These are phyloP conservation scores for Myrmophylax atrothorax DNA, from an alignment of 2,113 vertebrate genomes.

Conservation along the genomic window DNA sequence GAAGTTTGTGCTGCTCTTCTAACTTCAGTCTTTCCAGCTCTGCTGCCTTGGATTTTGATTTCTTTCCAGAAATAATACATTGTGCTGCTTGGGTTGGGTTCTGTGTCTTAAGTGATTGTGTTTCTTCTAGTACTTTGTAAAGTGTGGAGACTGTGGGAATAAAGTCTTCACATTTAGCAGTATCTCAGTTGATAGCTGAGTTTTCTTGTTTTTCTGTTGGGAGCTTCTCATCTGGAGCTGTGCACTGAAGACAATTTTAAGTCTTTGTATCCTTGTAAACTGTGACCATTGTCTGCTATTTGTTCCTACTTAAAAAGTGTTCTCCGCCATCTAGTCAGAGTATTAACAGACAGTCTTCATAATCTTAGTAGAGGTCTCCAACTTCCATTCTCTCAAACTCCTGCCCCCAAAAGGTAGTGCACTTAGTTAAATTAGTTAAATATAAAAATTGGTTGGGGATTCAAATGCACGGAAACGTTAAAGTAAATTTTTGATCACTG, in stretches of 20 bases:
- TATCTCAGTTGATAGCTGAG: not conserved
- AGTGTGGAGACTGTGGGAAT: not conserved
- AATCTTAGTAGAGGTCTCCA: not conserved
- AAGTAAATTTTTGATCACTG: not conserved
- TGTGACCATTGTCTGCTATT: not conserved
- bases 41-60: not conserved
- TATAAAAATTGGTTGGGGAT: not conserved
- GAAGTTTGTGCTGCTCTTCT: not conserved
- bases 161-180: fast-evolving
- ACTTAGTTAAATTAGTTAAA: not conserved
- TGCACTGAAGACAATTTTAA: not conserved
- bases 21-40: not conserved
- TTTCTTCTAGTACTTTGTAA: not conserved
- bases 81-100: not conserved
- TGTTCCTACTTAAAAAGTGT: not conserved
- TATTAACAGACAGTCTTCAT: not conserved
- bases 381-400: not conserved
- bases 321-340: not conserved
- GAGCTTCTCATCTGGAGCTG: not conserved
- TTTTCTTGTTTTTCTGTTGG: not conserved
- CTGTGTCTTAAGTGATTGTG: not conserved
- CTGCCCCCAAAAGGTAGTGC: not conserved
- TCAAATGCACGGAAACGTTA: not conserved
- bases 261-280: not conserved
- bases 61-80: not conserved